Evolutionary conservation across 2,888 invertebrate species (phyloP), one percentile per base, ranked within the genome.

Genomic region (Phaedon cochleariae): DNA sequence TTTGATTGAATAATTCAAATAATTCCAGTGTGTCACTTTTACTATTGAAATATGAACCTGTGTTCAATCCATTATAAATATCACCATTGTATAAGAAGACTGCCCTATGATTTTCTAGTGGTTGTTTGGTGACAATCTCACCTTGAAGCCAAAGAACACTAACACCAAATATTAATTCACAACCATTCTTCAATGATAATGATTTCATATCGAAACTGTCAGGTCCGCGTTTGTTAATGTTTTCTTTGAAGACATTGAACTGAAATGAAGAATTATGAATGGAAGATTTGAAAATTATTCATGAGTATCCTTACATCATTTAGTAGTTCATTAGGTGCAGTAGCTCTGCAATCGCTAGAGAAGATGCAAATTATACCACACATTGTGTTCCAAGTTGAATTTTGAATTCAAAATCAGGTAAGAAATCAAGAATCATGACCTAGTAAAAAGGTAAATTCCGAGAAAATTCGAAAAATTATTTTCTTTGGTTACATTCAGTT

Each of bases 51-150:
- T 18, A 1, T 9, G 15, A 46, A 29, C 84, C 80, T 73, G 86
- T 69, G 41, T 74, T 55, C 29, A 78, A 73, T 26, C 77, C 74
- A 41, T 85, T 88, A 84, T 92, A 97, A 71, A 95, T 88, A 84
- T 98, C 97, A 26, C 97, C 97, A 85, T 97, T 97, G 86, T 92
- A 96, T 20, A 96, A 81, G 61, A 97, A 85, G 59, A 91, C 80
- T 69, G 92, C 90, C 21, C 86, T 85, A 37, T 86, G 80, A 9
- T 83, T 82, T 79, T 88, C 86, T 22, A 87, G 59, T 0, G 97
- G 97, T 80, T 97, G 97, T 29, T 76, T 73, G 1, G 87, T 86
- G 1, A 90, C 17, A 81, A 62, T 0, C 72, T 65, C 49, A 2
- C 97, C 97, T 84, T 96, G 94, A 82, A 94, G 91, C 92, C 96